Evolutionary conservation across 1,140 invertebrate genomes (phyloP).

Genomic region (Maconellicoccus hirsutus): DNA sequence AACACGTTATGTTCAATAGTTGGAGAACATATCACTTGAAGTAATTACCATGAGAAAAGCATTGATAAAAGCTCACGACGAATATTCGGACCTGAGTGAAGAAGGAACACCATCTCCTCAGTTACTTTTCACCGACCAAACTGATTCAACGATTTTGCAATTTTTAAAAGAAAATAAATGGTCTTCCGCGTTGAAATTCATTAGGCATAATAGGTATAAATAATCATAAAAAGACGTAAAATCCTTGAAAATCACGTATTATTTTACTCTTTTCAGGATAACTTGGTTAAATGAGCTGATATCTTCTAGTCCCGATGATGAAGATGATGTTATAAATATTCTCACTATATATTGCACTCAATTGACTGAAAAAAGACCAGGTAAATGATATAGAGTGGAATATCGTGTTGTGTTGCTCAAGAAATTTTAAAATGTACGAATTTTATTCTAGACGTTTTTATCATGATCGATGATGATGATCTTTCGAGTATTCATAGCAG

Average conservation of each 20-base stretch:
- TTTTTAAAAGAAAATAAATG: conserved; percentile 50
- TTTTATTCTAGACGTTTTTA: conserved; percentile 21
- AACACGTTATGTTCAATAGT: conserved; percentile 32
- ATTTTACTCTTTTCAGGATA: conserved; percentile 33
- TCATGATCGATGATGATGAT: conserved; percentile 25
- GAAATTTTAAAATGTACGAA: background rate
- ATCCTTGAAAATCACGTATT: too few relatives aligned
- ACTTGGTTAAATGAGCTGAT: conserved; percentile 47
- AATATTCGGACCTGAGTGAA: conserved; percentile 42
- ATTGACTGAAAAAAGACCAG: conserved; percentile 51
- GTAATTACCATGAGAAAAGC: conserved; percentile 41
- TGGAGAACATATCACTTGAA: conserved; percentile 45
- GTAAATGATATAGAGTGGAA: conserved; percentile 36
- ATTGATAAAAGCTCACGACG: conserved; percentile 41
- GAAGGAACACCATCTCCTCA: conserved; percentile 43
- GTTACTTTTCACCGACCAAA: conserved; percentile 38
- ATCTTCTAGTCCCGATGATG: conserved; percentile 43
- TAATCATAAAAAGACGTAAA: too few relatives aligned
- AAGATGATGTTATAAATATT: conserved; percentile 53
- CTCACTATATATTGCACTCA: conserved; percentile 59
- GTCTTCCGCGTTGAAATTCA: conserved; percentile 48
- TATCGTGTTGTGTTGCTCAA: background rate
- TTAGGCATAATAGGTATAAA: conserved; percentile 42
- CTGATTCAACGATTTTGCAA: conserved; percentile 44
- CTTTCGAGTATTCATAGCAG: conserved; percentile 20